Evolutionary conservation across 1,140 invertebrate genomes (phyloP), one percentile per base, ranked within the genome.

Genomic region (Drosophila arizonae): DNA sequence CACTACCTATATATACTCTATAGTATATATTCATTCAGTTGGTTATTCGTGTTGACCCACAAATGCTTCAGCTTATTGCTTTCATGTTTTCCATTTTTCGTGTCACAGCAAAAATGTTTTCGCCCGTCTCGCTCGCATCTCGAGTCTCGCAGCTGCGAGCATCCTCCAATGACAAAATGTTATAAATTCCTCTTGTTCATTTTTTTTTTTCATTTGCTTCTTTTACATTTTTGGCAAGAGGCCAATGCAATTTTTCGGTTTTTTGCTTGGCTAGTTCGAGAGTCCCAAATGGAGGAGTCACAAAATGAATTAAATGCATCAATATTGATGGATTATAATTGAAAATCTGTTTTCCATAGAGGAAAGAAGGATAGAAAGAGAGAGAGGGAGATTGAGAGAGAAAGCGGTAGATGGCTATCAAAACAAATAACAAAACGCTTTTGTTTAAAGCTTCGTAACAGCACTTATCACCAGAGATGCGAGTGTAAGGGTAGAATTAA

Each of bases 1-100:
- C 2, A 6, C 51, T 33, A 28, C 51, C 28, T 46, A 48, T 11
- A 17, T 45, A 45, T n/a, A n/a, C n/a, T 3, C 33, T 36, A 5
- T 36, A 39, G 3, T 45, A 45, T n/a, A 4, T 56, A 41, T 54
- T 24, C 21, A 36, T 55, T 72, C 54, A 54, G 30, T 41, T 43
- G 43, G 33, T 30, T 56, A 41, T 39, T 62, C 50, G 39, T 73
- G 65, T 46, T 75, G 67, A 71, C 72, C 72, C 67, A 75, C 72
- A 71, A 75, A 75, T 71, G 72, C 30, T 48, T 36, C 41, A 71
- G 60, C 72, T 75, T 71, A 75, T 75, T 75, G 67, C 72, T 65
- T 58, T 65, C 28, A 71, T 75, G 67, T 71, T 56, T 41, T 41
- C 52, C 66, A 69, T 56, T 73, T 74, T 52, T 56, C 57, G 60